These are phyloP conservation scores for Teleopsis dalmanni DNA, from an alignment of 1,140 invertebrate species.

Conservation along the genomic window DNA sequence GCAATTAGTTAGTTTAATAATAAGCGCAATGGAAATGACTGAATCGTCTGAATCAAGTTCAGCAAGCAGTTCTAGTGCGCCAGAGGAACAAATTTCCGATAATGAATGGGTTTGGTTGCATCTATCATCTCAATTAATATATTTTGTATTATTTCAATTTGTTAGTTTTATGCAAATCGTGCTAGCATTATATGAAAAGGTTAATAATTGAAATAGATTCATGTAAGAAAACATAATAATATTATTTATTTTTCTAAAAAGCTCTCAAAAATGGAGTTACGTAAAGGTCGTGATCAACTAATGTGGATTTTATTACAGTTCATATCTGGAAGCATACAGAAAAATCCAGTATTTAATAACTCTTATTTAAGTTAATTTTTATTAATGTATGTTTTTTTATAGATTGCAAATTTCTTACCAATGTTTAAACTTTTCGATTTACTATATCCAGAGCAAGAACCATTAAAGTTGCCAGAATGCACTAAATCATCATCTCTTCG, in stretches of 20 bases:
- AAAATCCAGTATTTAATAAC: conserved; percentile 73
- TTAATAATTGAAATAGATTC: conserved; percentile 28
- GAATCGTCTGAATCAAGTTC: conserved; percentile 54
- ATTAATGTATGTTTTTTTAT: conserved; percentile 20
- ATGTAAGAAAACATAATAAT: conserved; percentile 10
- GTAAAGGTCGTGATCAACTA: conserved; percentile 85
- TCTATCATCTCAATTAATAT: conserved; percentile 90
- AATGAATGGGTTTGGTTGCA: conserved; percentile 78
- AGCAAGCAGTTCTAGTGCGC: conserved; percentile 35
- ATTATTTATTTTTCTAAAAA: conserved; percentile 29
- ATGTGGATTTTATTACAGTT: conserved; percentile 98
- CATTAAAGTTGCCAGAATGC: conserved; percentile 81
- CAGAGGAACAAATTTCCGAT: conserved; percentile 33
- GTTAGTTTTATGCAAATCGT: conserved; percentile 90
- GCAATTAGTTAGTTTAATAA: conserved; percentile 84
- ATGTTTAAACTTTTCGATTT: conserved; percentile 87
- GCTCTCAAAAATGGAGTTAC: conserved; percentile 70
- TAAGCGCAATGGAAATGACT: conserved; percentile 85
- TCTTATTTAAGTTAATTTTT: no score
- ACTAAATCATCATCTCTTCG: conserved; percentile 79
- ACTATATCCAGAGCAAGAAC: conserved; percentile 85
- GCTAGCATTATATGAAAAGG: conserved; percentile 77
- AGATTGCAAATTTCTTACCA: conserved; percentile 81
- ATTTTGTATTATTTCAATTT: conserved; percentile 92
- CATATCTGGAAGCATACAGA: conserved; percentile 92